Conservation (phyloP, 2,797 vertebrate genomes). For the Cyprinella venusta region DNA sequence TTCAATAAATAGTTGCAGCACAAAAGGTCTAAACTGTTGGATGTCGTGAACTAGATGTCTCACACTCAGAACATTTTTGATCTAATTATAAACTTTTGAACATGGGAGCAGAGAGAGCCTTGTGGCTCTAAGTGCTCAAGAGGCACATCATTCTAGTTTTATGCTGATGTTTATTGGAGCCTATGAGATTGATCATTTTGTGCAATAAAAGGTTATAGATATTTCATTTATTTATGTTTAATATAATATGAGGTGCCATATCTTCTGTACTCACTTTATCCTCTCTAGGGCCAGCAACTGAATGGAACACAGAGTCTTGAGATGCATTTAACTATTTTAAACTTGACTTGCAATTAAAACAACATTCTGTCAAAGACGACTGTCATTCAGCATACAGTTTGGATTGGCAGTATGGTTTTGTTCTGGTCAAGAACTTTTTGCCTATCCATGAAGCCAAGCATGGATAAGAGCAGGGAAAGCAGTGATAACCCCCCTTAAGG, state of each 20-base stretch:
- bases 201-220: background rate
- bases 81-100: slow-evolving; percentile 7
- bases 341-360: background rate
- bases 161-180: background rate
- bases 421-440: no score
- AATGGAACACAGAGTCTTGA: background rate
- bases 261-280: background rate
- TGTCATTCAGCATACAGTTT: background rate
- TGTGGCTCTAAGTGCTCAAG: background rate
- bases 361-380: background rate
- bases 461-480: no score
- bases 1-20: slow-evolving; percentile 11
- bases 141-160: background rate
- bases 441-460: no score
- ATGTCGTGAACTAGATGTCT: slow-evolving; percentile 1
- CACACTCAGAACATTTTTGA: slow-evolving; percentile 1
- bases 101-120: background rate
- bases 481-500: no score
- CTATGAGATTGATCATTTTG: background rate
- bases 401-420: no score
- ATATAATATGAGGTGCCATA: background rate
- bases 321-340: background rate
- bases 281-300: background rate
- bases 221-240: background rate
- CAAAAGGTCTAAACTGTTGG: slow-evolving; percentile 4